Evolutionary conservation across 2,888 invertebrate genomes (phyloP).

Genomic region (Meliscaeva auricollis): DNA sequence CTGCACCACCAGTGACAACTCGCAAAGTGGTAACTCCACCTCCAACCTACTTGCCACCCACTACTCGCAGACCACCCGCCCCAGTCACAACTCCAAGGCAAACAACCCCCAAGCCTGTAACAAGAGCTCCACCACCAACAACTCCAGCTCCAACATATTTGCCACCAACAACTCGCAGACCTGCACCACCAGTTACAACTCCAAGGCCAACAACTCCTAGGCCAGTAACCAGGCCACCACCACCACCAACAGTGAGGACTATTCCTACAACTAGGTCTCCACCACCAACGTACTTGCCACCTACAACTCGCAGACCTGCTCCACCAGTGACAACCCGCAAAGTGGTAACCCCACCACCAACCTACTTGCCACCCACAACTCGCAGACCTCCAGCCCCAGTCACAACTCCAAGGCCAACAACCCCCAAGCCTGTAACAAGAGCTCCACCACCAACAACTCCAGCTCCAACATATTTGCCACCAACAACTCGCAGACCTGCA

Average conservation of each 20-base stretch:
- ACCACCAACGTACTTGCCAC: conserved; percentile 74
- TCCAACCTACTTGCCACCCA: conserved; percentile 76
- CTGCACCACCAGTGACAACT: conserved; percentile 50
- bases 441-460: conserved; percentile 39
- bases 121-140: conserved; percentile 19
- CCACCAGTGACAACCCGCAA: conserved; percentile 53
- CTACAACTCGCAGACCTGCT: conserved; percentile 64
- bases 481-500: conserved; percentile 35
- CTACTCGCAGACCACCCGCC: conserved; percentile 63
- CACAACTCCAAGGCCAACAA: conserved; percentile 55
- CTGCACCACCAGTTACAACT: conserved; percentile 17
- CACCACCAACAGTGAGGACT: conserved; percentile 13
- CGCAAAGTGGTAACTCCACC: too few relatives aligned
- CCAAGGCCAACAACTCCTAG: neutral
- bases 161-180: conserved; percentile 41
- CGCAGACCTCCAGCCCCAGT: conserved; percentile 73
- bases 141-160: conserved; percentile 56
- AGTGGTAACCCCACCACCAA: conserved; percentile 66
- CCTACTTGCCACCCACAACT: conserved; percentile 78
- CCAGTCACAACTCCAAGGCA: conserved; percentile 34
- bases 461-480: conserved; percentile 42
- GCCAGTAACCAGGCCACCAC: neutral
- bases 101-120: conserved; percentile 7
- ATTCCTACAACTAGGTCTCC: conserved; percentile 57
- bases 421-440: conserved; percentile 24